Conservation (phyloP, 1,140 invertebrate genomes). For the Cydia strobilella region DNA sequence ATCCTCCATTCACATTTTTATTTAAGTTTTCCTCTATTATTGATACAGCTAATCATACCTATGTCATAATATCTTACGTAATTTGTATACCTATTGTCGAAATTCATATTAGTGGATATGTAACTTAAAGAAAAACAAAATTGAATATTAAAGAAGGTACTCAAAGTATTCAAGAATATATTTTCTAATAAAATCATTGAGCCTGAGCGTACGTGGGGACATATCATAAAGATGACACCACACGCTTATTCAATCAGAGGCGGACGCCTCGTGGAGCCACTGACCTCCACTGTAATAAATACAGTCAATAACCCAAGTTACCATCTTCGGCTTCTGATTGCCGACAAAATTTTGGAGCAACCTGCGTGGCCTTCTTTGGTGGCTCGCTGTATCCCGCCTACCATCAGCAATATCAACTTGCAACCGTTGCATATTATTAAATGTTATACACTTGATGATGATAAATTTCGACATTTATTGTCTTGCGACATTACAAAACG, state of each 20-base stretch:
- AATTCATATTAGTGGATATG: no score
- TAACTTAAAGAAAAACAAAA: no score
- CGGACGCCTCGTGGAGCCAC: neutral
- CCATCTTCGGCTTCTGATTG: constrained; percentile 7
- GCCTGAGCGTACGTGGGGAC: neutral
- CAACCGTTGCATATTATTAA: constrained; percentile 30
- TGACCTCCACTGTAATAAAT: constrained; percentile 21
- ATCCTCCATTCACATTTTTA: no score
- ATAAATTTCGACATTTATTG: constrained; percentile 25
- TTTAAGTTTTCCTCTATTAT: no score
- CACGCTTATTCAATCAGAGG: constrained; percentile 24
- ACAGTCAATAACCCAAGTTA: constrained; percentile 21
- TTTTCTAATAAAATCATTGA: neutral
- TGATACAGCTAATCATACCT: no score
- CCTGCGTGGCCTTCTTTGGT: neutral
- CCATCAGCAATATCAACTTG: constrained; percentile 10
- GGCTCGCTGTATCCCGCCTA: constrained; percentile 1
- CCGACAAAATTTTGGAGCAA: neutral
- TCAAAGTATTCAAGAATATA: no score
- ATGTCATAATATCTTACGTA: no score
- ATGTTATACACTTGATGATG: constrained; percentile 21
- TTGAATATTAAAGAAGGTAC: no score
- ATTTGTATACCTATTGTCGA: no score
- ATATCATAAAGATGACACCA: neutral
- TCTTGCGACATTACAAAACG: constrained; percentile 10